Evolutionary conservation across 2,113 vertebrate species (phyloP), one percentile per base, ranked within the genome.

Genomic region (Monopterus albus): DNA sequence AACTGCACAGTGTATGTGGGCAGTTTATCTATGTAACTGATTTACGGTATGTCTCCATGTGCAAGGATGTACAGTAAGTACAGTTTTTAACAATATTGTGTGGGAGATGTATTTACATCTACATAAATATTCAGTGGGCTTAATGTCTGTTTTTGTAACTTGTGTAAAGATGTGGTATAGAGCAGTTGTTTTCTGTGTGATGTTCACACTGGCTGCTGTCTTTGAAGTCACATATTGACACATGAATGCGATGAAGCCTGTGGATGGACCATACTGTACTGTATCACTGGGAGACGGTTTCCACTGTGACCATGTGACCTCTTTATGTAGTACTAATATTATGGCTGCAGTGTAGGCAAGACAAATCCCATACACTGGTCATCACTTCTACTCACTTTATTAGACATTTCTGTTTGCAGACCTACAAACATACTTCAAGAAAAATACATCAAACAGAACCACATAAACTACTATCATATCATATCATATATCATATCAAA

Each of bases 1-100:
- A 31, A n/a, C n/a, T n/a, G n/a, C n/a, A 42, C 12, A 31, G 43
- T 62, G 35, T 49, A 57, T 64, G 52, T 38, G 29, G 51, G 40
- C n/a, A 52, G 55, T 23, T 56, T 49, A 75, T 75, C 73, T 67
- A 52, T 70, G 38, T 65, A 69, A 75, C 69, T 57, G 59, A 60
- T 71, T 76, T 46, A 58, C 71, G 55, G 75, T 66, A 49, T 81
- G 43, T 25, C 50, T 52, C 59, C 70, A 51, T 60, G 28, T 72
- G 47, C 21, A 3, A 25, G 36, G 51, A 42, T n/a, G n/a, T n/a
- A n/a, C n/a, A n/a, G n/a, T n/a, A n/a, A n/a, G n/a, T n/a, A n/a
- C n/a, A n/a, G n/a, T n/a, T n/a, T n/a, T n/a, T n/a, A n/a, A n/a
- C n/a, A n/a, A n/a, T n/a, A n/a, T n/a, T n/a, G 38, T 12, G 15